These are phyloP conservation scores for Poecile montanus DNA, from an alignment of 2,797 vertebrate species.

Conservation along the genomic window DNA sequence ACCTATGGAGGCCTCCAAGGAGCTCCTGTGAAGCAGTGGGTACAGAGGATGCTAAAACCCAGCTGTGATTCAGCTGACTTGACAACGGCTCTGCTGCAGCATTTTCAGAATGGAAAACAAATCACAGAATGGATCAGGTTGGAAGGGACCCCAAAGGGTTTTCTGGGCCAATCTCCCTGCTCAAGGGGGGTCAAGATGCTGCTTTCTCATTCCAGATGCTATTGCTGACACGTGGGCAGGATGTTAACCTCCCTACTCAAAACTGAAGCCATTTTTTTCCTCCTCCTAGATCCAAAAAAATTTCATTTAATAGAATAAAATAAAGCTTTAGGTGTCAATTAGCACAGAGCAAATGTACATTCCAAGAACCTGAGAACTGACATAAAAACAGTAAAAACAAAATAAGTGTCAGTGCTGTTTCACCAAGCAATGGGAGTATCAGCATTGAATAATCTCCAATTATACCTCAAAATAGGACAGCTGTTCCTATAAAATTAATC, in stretches of 20 bases:
- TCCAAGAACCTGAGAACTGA: not conserved
- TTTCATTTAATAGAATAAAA: not conserved
- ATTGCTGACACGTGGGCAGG: accelerated
- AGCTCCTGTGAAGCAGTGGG: not conserved
- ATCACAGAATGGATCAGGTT: not conserved
- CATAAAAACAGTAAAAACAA: not conserved
- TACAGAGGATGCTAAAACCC: not conserved
- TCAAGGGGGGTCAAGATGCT: not conserved
- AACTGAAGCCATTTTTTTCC: not conserved
- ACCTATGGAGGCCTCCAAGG: not conserved
- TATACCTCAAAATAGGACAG: not conserved
- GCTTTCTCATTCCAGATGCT: not conserved
- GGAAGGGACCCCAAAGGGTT: not conserved
- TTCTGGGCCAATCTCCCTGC: not conserved
- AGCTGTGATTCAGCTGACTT: not conserved
- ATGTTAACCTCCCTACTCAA: not conserved
- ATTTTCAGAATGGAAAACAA: not conserved
- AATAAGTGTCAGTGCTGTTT: not conserved
- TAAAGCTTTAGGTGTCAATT: not conserved
- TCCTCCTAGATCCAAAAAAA: not conserved
- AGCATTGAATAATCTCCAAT: not conserved
- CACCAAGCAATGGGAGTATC: not conserved
- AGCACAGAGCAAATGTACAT: not conserved
- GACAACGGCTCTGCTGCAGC: not conserved
- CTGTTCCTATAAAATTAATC: not conserved